Conservation (phyloP, 2,797 vertebrate species). For the Spinus pinus region DNA sequence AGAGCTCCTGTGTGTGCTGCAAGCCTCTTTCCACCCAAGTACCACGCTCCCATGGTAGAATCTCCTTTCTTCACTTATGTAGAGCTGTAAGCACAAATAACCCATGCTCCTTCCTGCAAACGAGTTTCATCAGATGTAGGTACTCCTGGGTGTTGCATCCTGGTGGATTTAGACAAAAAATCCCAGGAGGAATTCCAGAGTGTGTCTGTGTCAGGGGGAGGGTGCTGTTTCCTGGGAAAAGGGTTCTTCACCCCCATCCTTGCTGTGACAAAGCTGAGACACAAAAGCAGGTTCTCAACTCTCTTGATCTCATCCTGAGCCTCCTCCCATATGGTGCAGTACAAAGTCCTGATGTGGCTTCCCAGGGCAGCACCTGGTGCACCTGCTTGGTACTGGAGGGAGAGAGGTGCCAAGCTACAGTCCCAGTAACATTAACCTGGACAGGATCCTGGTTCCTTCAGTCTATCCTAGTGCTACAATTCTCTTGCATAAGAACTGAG, state of each 20-base stretch:
- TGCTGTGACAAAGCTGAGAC: neutral
- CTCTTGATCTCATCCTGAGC: neutral
- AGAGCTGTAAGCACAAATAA: neutral
- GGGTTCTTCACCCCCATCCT: neutral
- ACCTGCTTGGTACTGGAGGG: neutral
- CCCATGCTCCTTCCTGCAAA: neutral
- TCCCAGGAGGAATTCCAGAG: neutral
- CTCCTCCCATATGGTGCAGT: neutral
- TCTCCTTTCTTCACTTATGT: neutral
- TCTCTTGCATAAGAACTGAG: neutral
- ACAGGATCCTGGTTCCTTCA: neutral
- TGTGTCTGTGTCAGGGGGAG: neutral
- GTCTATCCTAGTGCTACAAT: neutral
- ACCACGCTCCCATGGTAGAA: neutral
- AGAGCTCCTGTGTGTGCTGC: neutral
- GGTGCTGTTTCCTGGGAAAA: neutral
- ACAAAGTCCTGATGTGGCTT: neutral
- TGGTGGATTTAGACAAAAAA: neutral
- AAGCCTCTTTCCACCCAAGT: neutral
- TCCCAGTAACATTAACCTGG: neutral
- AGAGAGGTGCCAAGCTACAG: neutral
- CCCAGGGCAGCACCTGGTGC: neutral
- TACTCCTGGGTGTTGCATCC: neutral
- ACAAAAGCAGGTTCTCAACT: neutral
- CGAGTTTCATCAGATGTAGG: neutral